Base-by-base conservation (phyloP, 53 echinoderm and acorn worm species). In the Astropecten irregularis region DNA sequence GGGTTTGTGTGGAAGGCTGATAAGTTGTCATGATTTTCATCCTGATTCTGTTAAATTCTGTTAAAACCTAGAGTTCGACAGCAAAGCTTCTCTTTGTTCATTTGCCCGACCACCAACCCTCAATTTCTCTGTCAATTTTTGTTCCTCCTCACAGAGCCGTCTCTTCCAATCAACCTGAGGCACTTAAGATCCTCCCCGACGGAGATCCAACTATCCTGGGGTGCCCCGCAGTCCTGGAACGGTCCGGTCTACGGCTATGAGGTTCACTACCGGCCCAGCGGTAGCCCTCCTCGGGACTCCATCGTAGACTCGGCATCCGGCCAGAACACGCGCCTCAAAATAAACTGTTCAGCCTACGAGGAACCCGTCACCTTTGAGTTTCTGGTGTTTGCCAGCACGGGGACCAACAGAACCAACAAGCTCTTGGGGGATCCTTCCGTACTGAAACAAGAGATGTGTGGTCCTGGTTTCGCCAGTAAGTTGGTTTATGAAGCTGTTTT, bases 361-460 rank as follows among this genome's bases (percentile, higher is more conserved):
- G 79, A 62, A 19, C 28, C 79, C 9, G 62, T 79, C 20, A 28
- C 61, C 13, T 79, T 79, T 5, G 31, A 28, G 11, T 79, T 79
- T 62, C 42, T 56, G 61, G 33, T 79, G 18, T 62, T 62, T 29
- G 46, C 60, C 19, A 7, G 2, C 7, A 62, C 61, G 16, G 79
- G 79, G n/a, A 13, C 1, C 14, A 18, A 36, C 0, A 62, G 47
- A 19, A 3, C 0, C 6, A 48, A 79, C 31, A 79, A 62, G 47
- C 9, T 62, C 14, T 14, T 44, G 16, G 62, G 49, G 39, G n/a
- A 20, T 3, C 79, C 79, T 0, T 30, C 2, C 9, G 18, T 1
- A 19, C 42, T 62, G 20, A 62, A 79, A 13, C 13, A 30, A 3
- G 62, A 79, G 20, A 79, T 79, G 79, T 79, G 79, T 1, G 79